A percentile compares a stretch with the other conserved stretches of the same genome.
These are phyloP conservation scores for Strigamia maritima DNA, from an alignment of 2,888 invertebrate species.

Conservation along the genomic window DNA sequence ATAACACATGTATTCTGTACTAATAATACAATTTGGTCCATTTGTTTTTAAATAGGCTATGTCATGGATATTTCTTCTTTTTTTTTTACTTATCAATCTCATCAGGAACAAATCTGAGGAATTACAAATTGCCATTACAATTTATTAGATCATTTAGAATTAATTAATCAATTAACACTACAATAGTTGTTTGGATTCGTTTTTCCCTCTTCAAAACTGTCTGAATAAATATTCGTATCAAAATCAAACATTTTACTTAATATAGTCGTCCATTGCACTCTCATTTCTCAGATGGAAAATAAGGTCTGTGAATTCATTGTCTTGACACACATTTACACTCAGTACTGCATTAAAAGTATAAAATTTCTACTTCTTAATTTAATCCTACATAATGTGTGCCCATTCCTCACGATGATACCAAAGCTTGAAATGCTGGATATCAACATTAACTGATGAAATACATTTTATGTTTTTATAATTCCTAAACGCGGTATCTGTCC, in stretches of 20 bases:
- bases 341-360: background rate
- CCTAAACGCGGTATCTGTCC: background rate
- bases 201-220: background rate
- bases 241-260: slow-evolving; percentile 3
- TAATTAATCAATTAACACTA: background rate
- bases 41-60: slow-evolving; percentile 25
- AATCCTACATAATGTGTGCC: no score
- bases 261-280: slow-evolving; percentile 2
- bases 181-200: background rate
- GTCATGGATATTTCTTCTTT: background rate
- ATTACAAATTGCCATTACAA: slow-evolving; percentile 13
- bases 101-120: slow-evolving; percentile 22
- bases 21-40: slow-evolving; percentile 31
- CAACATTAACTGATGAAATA: background rate
- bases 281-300: background rate
- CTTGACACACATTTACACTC: background rate
- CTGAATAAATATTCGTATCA: slow-evolving; percentile 17
- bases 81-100: background rate
- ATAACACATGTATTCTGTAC: slow-evolving; percentile 5
- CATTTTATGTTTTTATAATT: background rate
- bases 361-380: background rate
- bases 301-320: slow-evolving; percentile 2
- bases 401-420: background rate
- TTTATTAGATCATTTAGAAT: background rate
- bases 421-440: background rate